Conservation (phyloP, 2,113 vertebrate genomes). For the Gadus chalcogrammus region DNA sequence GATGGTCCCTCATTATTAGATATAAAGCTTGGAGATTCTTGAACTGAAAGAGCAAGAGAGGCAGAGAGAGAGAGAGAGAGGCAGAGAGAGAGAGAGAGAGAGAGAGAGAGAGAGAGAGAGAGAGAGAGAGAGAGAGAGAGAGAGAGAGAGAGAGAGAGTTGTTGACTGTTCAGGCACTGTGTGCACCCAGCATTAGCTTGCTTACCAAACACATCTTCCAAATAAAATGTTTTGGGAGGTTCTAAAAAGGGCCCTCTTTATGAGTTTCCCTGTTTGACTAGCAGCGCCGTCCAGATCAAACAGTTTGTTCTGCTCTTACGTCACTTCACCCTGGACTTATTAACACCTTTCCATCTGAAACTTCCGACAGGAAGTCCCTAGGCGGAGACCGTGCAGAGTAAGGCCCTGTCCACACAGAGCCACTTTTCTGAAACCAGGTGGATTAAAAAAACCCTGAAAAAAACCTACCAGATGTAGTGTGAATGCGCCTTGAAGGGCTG, state of each 20-base stretch:
- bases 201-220: constrained; percentile 59
- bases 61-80: neutral
- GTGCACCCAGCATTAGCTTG: constrained; percentile 38
- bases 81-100: neutral
- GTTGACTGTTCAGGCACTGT: constrained; percentile 37
- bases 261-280: constrained; percentile 63
- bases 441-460: no score
- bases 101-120: neutral
- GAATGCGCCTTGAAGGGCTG: no score
- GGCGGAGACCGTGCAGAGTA: constrained; percentile 23
- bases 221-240: constrained; percentile 53
- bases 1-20: no score
- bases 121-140: neutral
- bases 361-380: constrained; percentile 13
- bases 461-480: no score
- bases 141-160: neutral
- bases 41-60: neutral
- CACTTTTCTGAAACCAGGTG: no score
- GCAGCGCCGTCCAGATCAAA: constrained; percentile 71
- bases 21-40: no score
- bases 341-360: constrained; percentile 13
- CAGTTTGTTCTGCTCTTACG: constrained; percentile 64
- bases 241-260: constrained; percentile 33
- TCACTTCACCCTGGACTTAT: constrained; percentile 39
- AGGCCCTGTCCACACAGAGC: no score